Conservation (phyloP, 2,113 vertebrate species). For the Athene cunicularia region DNA sequence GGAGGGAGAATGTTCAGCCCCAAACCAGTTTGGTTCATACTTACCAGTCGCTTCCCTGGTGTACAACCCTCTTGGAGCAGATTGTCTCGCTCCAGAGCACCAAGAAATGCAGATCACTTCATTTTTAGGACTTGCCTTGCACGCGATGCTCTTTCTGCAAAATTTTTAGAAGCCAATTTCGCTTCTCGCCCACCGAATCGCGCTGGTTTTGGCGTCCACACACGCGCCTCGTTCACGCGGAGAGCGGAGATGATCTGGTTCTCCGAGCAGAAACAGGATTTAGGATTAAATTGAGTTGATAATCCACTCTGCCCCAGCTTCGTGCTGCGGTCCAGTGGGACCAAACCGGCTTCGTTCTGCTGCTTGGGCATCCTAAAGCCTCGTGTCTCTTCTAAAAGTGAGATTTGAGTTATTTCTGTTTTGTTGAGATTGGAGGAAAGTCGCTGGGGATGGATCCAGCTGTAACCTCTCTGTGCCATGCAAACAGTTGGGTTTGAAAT, state of each 20-base stretch:
- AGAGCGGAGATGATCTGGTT: neutral
- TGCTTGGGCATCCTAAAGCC: neutral
- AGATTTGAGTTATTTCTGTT: neutral
- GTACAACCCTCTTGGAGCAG: neutral
- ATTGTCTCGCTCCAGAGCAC: neutral
- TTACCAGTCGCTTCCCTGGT: neutral
- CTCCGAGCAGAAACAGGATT: too few species aligned
- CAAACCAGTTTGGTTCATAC: neutral
- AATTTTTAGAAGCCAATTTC: neutral
- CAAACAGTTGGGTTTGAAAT: neutral
- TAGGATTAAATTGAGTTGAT: too few species aligned
- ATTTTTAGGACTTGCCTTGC: neutral
- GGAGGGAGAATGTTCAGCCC: neutral
- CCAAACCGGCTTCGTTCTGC: neutral
- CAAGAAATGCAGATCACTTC: accelerated
- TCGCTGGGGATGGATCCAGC: neutral
- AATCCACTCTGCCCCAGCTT: neutral
- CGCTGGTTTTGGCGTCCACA: neutral
- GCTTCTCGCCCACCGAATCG: accelerated
- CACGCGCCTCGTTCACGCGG: accelerated
- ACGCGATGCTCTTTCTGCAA: accelerated
- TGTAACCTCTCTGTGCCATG: accelerated
- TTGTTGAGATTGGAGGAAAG: too few species aligned
- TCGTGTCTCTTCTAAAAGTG: accelerated
- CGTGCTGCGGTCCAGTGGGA: neutral